phyloP scores from a whole-genome alignment of 2,888 invertebrate genomes.

The Rhamnusium bicolor region DNA sequence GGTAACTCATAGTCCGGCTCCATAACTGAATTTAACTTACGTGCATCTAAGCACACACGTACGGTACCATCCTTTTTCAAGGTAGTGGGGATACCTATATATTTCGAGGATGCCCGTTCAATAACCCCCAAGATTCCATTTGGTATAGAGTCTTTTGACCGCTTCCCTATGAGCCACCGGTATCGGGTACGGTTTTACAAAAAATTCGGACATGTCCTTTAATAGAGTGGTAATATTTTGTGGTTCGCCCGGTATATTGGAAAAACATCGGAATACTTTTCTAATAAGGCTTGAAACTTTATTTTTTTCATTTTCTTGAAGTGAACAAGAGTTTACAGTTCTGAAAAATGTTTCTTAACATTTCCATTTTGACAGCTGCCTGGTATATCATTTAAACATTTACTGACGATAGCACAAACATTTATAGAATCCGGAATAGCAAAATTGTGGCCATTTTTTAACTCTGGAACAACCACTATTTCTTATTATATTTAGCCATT shows the following conservation, averaged over 20 bases:
- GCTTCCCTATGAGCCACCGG: constrained; percentile 37
- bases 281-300: not conserved
- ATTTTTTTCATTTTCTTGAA: not conserved
- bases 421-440: not conserved
- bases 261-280: constrained; percentile 14
- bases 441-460: not conserved
- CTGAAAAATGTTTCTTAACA: not conserved
- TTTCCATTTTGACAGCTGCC: not conserved
- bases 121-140: not conserved
- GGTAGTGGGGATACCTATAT: not conserved
- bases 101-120: not conserved
- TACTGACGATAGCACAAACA: not conserved
- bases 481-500: not conserved
- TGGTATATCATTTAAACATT: not conserved
- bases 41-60: constrained; percentile 13
- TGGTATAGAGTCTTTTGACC: not conserved
- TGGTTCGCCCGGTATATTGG: constrained; percentile 32
- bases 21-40: constrained; percentile 2
- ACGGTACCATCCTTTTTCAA: not conserved
- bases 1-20: not conserved
- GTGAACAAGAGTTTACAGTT: not conserved
- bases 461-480: not conserved
- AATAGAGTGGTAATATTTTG: constrained; percentile 24
- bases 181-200: not conserved
- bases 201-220: not conserved